Percentiles rank a stretch among this genome's conserved stretches.
These are phyloP conservation scores for Ametastegia equiseti DNA, from an alignment of 2,888 invertebrate species.

Conservation along the genomic window DNA sequence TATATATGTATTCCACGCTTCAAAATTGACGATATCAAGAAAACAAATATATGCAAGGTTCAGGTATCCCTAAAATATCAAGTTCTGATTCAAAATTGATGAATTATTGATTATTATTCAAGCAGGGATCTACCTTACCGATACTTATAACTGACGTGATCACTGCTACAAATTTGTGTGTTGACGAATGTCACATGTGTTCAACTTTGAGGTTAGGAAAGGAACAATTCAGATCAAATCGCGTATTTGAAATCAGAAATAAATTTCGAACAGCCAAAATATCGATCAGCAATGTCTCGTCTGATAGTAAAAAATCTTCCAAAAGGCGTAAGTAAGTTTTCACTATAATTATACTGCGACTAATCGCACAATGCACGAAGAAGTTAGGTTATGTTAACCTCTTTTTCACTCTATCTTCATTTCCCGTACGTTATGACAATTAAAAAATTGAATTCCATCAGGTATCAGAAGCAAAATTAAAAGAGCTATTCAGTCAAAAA, in stretches of 20 bases:
- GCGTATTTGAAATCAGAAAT: not conserved
- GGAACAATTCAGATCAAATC: not conserved
- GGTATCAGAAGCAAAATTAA: conserved; percentile 88
- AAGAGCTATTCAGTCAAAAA: conserved; percentile 86
- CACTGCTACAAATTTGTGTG: not conserved
- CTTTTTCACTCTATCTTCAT: conserved; percentile 35
- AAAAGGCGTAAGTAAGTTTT: conserved; percentile 82
- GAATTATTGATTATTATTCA: not conserved
- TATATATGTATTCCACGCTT: not conserved
- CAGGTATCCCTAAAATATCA: not conserved
- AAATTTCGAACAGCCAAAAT: not conserved
- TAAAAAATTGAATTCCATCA: conserved; percentile 72
- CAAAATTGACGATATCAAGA: not conserved
- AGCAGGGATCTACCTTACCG: not conserved
- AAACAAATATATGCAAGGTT: not conserved
- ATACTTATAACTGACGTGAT: not conserved
- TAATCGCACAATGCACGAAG: conserved; percentile 24
- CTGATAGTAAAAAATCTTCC: conserved; percentile 95
- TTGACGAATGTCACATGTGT: not conserved
- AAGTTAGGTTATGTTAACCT: conserved; percentile 26
- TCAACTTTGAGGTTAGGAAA: not conserved
- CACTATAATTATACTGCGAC: conserved; percentile 34
- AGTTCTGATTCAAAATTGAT: not conserved
- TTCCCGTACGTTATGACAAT: not conserved
- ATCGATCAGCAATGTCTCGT: conserved; percentile 83